Evolutionary conservation across 2,888 invertebrate species (phyloP).

Genomic region (Xestia ashworthii): DNA sequence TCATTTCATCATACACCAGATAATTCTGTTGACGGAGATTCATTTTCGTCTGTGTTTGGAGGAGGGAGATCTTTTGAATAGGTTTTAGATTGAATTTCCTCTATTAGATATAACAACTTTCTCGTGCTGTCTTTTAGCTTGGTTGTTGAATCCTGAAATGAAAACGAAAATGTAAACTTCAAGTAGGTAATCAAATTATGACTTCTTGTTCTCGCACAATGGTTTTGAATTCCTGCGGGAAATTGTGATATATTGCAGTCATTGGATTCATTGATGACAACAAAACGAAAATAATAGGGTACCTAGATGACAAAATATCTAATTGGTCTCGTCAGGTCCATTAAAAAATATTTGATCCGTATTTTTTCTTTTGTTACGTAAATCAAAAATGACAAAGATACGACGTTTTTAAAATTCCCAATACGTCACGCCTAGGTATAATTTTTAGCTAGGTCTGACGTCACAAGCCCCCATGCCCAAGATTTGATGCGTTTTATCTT

Average conservation of each 20-base stretch:
- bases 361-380: too few relatives aligned
- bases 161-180: background rate
- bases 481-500: too few relatives aligned
- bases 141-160: conserved; percentile 76
- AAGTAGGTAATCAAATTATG: background rate
- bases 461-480: too few relatives aligned
- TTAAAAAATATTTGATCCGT: too few relatives aligned
- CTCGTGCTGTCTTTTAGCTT: conserved; percentile 82
- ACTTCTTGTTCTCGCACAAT: background rate
- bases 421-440: too few relatives aligned
- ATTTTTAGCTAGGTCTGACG: too few relatives aligned
- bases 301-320: too few relatives aligned
- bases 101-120: conserved; percentile 78
- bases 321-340: too few relatives aligned
- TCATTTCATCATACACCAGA: conserved; percentile 65
- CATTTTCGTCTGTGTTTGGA: conserved; percentile 54
- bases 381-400: too few relatives aligned
- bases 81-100: conserved; percentile 81
- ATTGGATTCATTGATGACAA: background rate
- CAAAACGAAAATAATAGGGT: background rate
- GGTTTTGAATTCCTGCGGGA: background rate
- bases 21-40: conserved; percentile 26
- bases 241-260: background rate
- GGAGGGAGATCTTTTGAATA: conserved; percentile 61
- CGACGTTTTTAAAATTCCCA: too few relatives aligned